Base-by-base conservation (phyloP, 2,888 invertebrate species). In the Acleris cristana region DNA sequence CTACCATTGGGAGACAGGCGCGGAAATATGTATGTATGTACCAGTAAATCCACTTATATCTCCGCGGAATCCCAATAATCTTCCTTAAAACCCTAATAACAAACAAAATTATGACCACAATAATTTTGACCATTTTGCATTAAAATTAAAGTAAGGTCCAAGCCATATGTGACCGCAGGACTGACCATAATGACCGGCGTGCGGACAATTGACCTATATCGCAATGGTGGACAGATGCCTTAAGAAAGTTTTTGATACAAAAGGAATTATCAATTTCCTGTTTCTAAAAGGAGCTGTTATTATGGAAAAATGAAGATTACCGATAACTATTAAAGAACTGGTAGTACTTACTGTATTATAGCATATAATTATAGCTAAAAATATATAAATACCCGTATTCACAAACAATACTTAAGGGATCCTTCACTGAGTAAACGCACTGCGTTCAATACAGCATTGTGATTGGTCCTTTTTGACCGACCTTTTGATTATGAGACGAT, bases 141-240 rank as follows among this genome's bases (percentile, higher is more conserved):
- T 12, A 1, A 51, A 12, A 21, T 21, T n/a, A 2, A n/a, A 48
- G 18, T 51, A 18, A 18, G 18, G 8, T 48, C 48, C 48, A 14
- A 16, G 48, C 48, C 51, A 63, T 63, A 56, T 56, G 59, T 54
- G 53, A 65, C 65, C 65, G 21, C 65, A 64, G 34, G 40, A 53
- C 45, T 57, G 57, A 57, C 59, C 53, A n/a, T 48, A 48, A 55
- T 54, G 55, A 21, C 40, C 7, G 3, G 14, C 19, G 7, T 16
- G 48, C 7, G 48, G 48, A 48, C 48, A 48, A 18, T n/a, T 48
- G 48, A 48, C 48, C 48, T 48, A 48, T 7, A 48, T 48, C 48
- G 6, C 4, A 48, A 16, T 2, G 48, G 14, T 48, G 26, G 53
- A 54, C 61, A 45, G 26, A 45, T 44, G 48, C 48, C 48, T 48